Evolutionary conservation across 2,888 invertebrate genomes (phyloP).

Genomic region (Synergus gifuensis): DNA sequence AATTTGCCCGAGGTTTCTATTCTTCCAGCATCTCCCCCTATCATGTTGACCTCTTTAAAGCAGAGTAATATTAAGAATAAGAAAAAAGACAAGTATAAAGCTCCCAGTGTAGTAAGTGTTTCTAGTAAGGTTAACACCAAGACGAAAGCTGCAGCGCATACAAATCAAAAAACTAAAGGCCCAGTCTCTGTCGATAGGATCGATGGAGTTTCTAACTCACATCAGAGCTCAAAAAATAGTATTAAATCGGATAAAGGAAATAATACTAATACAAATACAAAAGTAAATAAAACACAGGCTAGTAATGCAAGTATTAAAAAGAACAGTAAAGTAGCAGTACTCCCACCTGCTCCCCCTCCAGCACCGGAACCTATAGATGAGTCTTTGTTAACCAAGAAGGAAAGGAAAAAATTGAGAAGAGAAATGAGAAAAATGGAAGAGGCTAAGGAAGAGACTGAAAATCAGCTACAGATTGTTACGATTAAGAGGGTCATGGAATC

Average conservation of each 20-base stretch:
- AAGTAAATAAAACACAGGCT: slow-evolving; percentile 29
- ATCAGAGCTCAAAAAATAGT: slow-evolving; percentile 41
- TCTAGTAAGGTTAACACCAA: slow-evolving; percentile 57
- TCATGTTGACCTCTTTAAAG: slow-evolving; percentile 53
- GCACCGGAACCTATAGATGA: slow-evolving; percentile 50
- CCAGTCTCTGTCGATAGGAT: slow-evolving; percentile 46
- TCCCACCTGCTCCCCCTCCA: background rate
- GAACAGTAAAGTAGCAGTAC: background rate
- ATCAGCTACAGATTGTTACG: slow-evolving; percentile 80
- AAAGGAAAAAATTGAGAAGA: slow-evolving; percentile 71
- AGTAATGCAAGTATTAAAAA: slow-evolving; percentile 24
- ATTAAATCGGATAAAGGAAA: slow-evolving; percentile 37
- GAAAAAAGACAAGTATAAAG: slow-evolving; percentile 48
- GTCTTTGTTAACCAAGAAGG: slow-evolving; percentile 74
- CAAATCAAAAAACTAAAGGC: slow-evolving; percentile 43
- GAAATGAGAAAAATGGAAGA: slow-evolving; percentile 74
- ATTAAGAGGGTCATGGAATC: slow-evolving; percentile 86
- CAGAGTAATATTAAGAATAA: slow-evolving; percentile 52
- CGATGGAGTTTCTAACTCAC: slow-evolving; percentile 42
- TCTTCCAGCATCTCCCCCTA: slow-evolving; percentile 68
- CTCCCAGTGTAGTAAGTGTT: slow-evolving; percentile 55
- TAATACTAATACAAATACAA: background rate
- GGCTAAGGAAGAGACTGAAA: slow-evolving; percentile 68
- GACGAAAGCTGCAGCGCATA: slow-evolving; percentile 45
- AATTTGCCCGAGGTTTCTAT: slow-evolving; percentile 75